Conservation (phyloP, 2,797 vertebrate genomes). For the Sebastes steindachneri region DNA sequence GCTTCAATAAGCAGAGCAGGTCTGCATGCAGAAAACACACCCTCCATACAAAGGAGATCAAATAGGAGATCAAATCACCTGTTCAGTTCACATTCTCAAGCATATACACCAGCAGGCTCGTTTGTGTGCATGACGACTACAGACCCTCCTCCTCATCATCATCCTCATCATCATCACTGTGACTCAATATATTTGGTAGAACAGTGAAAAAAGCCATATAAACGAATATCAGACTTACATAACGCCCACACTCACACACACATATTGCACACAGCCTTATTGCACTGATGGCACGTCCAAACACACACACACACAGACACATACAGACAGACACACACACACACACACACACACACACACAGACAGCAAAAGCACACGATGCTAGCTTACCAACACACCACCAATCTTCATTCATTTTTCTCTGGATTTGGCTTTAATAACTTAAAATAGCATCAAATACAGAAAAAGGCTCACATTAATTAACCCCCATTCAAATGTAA, state of each 20-base stretch:
- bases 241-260: conserved; percentile 15
- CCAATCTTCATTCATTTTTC: neutral
- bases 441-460: neutral
- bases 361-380: neutral
- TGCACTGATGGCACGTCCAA: conserved; percentile 31
- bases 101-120: neutral
- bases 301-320: neutral
- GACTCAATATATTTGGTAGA: conserved; percentile 25
- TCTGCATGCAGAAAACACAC: neutral
- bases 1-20: neutral
- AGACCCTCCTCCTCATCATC: neutral
- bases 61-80: conserved; percentile 26
- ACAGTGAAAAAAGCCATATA: conserved; percentile 8
- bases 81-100: neutral
- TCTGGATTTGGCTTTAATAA: neutral
- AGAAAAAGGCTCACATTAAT: neutral
- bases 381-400: neutral
- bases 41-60: neutral
- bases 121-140: conserved; percentile 19
- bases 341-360: neutral
- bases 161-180: conserved; percentile 22
- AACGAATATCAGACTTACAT: conserved; percentile 54
- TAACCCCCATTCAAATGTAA: neutral
- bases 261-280: neutral
- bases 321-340: neutral